Conservation (phyloP, 2,888 invertebrate genomes). For the Helobdella robusta region DNA sequence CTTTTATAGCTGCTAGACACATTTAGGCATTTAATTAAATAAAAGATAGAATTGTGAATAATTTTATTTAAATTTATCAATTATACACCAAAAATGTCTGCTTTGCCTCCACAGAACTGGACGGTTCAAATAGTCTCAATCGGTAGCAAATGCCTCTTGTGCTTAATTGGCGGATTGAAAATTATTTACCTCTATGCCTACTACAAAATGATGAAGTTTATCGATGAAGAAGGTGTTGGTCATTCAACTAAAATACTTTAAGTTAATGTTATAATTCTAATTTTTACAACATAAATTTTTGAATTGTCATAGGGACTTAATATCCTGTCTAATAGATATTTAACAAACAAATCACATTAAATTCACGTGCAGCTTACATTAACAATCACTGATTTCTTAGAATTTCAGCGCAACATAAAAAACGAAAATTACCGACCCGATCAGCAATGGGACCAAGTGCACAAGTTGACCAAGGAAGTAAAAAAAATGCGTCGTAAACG, state of each 20-base stretch:
- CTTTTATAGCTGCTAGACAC: no score
- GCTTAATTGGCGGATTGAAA: not conserved
- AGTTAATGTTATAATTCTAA: no score
- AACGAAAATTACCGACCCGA: constrained; percentile 19
- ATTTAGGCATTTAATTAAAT: no score
- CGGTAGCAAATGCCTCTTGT: constrained; percentile 7
- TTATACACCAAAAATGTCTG: constrained; percentile 13
- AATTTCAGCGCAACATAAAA: constrained; percentile 21
- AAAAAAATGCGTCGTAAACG: constrained; percentile 3
- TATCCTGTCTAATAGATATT: not conserved
- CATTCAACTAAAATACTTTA: no score
- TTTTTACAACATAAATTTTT: no score
- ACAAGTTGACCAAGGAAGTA: constrained; percentile 15
- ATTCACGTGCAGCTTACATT: not conserved
- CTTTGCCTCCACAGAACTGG: constrained; percentile 8
- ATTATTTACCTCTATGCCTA: constrained; percentile 15
- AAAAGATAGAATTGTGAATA: no score
- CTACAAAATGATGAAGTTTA: constrained; percentile 7
- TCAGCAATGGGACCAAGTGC: constrained; percentile 19
- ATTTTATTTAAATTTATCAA: no score
- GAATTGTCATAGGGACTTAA: no score
- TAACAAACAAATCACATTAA: not conserved
- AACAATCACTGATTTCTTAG: not conserved
- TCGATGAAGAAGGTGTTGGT: constrained; percentile 25
- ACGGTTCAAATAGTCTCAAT: not conserved